phyloP scores from a whole-genome alignment of 1,140 invertebrate species.

The Magallana ariakensis region DNA sequence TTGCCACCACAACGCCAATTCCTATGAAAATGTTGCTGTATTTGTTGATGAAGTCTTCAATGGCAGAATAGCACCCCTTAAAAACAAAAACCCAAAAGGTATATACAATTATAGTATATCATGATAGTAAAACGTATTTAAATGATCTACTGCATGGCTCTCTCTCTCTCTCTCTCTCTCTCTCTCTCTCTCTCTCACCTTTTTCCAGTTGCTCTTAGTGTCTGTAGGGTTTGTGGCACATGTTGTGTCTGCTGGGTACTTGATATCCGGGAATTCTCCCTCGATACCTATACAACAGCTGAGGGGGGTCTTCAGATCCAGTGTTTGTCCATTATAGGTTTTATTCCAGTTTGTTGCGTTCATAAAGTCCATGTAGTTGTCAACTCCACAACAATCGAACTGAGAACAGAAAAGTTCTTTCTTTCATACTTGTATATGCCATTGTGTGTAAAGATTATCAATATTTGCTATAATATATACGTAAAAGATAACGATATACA shows the following conservation, averaged over 20 bases:
- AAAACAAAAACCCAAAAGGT: constrained; percentile 31
- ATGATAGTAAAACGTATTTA: not conserved
- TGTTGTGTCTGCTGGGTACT: not conserved
- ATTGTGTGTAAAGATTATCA: too few relatives aligned
- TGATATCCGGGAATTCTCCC: constrained; percentile 5
- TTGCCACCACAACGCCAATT: constrained; percentile 32
- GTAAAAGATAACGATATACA: too few relatives aligned
- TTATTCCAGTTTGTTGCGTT: constrained; percentile 42
- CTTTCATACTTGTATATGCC: too few relatives aligned
- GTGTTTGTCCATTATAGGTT: constrained; percentile 1
- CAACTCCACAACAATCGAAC: constrained; percentile 51
- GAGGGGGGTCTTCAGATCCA: not conserved
- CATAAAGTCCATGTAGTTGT: constrained; percentile 30
- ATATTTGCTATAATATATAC: too few relatives aligned
- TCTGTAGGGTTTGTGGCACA: constrained; percentile 2
- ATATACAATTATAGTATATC: constrained; percentile 15
- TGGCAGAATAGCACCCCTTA: constrained; percentile 49
- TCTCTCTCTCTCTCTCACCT: not conserved
- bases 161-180: not conserved
- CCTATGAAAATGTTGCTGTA: constrained; percentile 48
- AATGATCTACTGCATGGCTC: not conserved
- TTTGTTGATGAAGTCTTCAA: constrained; percentile 47
- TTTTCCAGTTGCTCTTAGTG: constrained; percentile 6
- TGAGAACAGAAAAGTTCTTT: not conserved
- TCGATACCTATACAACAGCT: not conserved